Evolutionary conservation across 2,113 vertebrate genomes (phyloP), one percentile per base, ranked within the genome.

Genomic region (Gallinago jamesoni): DNA sequence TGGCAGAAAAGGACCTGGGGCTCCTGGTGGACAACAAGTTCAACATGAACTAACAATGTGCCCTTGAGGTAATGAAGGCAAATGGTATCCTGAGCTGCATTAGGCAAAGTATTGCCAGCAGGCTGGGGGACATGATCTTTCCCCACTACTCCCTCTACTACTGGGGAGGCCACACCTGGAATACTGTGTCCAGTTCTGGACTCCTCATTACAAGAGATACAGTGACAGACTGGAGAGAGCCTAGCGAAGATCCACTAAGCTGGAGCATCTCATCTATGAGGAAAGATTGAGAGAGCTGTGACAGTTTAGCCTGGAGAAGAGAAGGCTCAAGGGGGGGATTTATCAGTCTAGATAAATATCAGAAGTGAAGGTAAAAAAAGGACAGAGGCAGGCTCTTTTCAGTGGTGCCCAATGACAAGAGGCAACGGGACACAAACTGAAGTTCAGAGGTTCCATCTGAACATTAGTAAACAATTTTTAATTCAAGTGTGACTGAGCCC

Each of bases 391-490:
- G 22, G 9, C 12, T 80, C 12, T 60, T 75, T 39, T 39, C 31
- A 33, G 50, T 31, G 31, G 9, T 62, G 33, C 22, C 10, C 33
- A 47, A 23, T 53, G 23, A n/a, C 13, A 59, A 87, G n/a, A 69
- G 33, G 28, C 16, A 35, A 13, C 28, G 15, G 4, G 22, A 2
- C 16, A 57, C 30, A 77, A 73, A 63, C 23, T 28, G 43, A 91
- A 91, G 30, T 6, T 33, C 0, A 1, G 13, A 80, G 2, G 16
- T 56, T 73, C 48, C 13, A 1, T 28, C 5, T 31, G 33, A 85
- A 53, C 30, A 43, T n/a, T 27, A 41, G 41, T 27, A 77, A 72
- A 24, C 25, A 16, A 12, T 12, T 43, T 64, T 50, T 37, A 39
- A 12, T 50, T 25, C 20, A 18, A 19, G 15, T 6, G 30, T 53